These are phyloP conservation scores for Parnassius mnemosyne DNA, from an alignment of 2,888 invertebrate species.

Conservation along the genomic window DNA sequence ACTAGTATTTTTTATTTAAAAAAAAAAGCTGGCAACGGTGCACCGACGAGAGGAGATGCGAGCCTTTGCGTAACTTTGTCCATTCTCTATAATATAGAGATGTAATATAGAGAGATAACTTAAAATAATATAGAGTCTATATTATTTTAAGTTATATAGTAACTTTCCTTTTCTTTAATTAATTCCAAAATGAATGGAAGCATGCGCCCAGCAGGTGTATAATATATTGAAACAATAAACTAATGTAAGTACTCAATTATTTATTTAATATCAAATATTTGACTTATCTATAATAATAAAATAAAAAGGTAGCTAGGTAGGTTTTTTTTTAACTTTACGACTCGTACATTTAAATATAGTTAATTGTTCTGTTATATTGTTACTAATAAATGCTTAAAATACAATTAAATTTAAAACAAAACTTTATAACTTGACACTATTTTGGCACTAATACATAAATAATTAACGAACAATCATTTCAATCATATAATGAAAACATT, in stretches of 20 bases:
- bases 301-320: constrained; percentile 47
- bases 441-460: constrained; percentile 71
- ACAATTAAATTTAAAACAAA: constrained; percentile 39
- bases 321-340: constrained; percentile 48
- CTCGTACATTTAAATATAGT: constrained; percentile 47
- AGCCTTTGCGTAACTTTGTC: no score
- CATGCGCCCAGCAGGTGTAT: no score
- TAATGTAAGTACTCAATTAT: constrained; percentile 61
- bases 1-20: no score
- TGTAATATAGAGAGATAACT: no score
- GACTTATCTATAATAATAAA: constrained; percentile 53
- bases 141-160: no score
- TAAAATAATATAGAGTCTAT: no score
- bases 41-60: no score
- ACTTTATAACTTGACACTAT: constrained; percentile 44
- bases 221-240: constrained; percentile 1
- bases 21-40: no score
- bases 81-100: no score
- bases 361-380: constrained; percentile 52
- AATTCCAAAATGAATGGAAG: no score
- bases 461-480: constrained; percentile 51
- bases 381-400: constrained; percentile 47
- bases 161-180: no score
- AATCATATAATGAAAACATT: constrained; percentile 46
- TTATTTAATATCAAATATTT: constrained; percentile 65